These are phyloP conservation scores for Oscheius onirici DNA, from an alignment of 2,888 invertebrate species.

Conservation along the genomic window DNA sequence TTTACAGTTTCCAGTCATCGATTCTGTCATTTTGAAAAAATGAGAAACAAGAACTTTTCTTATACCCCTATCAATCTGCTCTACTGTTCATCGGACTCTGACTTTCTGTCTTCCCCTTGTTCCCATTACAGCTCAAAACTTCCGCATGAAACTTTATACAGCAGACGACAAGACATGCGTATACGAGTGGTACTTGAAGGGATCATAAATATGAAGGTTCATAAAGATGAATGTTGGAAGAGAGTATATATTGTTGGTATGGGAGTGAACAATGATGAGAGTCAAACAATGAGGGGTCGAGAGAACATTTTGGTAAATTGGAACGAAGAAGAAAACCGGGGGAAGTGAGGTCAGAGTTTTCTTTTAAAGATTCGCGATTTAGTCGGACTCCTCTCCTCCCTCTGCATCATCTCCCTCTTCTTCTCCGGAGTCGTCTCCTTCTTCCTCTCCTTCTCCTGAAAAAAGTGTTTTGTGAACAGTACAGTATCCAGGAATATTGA, in stretches of 20 bases:
- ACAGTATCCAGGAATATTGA: no score
- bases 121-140: neutral
- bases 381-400: slow-evolving; percentile 50
- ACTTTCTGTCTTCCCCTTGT: no score
- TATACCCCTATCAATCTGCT: no score
- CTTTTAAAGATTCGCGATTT: neutral
- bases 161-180: slow-evolving; percentile 8
- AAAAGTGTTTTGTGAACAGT: neutral
- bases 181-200: neutral
- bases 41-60: no score
- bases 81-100: no score
- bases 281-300: slow-evolving; percentile 32
- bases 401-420: slow-evolving; percentile 46
- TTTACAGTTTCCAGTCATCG: no score
- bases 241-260: neutral
- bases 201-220: neutral
- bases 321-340: neutral
- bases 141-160: slow-evolving; percentile 26
- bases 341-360: neutral
- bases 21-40: no score
- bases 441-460: slow-evolving; percentile 44
- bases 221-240: neutral
- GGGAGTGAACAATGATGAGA: slow-evolving; percentile 31
- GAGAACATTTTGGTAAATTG: slow-evolving; percentile 16
- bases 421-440: slow-evolving; percentile 47